Percentiles rank a stretch among this genome's conserved stretches.
Conservation (phyloP, 1,140 invertebrate genomes). For the Nasonia vitripennis region DNA sequence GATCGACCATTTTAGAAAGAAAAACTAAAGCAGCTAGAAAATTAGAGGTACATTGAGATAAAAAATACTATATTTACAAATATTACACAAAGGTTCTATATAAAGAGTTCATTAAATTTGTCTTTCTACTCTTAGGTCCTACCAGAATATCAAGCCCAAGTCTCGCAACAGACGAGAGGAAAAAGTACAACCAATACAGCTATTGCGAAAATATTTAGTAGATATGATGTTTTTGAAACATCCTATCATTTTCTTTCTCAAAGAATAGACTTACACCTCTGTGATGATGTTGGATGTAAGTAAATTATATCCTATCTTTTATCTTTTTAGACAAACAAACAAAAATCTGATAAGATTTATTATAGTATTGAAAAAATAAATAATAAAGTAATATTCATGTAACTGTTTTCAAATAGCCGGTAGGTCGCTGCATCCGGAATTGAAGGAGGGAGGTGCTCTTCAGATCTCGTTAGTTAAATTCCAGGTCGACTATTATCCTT, state of each 20-base stretch:
- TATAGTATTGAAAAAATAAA: not conserved
- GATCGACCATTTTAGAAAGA: constrained; percentile 87
- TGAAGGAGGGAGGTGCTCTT: constrained; percentile 93
- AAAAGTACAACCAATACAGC: constrained; percentile 70
- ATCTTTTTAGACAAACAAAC: constrained; percentile 15
- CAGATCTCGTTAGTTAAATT: constrained; percentile 93
- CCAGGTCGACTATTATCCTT: constrained; percentile 97
- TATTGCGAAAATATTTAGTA: constrained; percentile 85
- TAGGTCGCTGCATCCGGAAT: constrained; percentile 86
- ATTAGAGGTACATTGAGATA: constrained; percentile 81
- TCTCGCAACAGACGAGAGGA: constrained; percentile 80
- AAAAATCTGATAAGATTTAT: constrained; percentile 26
- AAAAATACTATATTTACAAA: not conserved
- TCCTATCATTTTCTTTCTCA: constrained; percentile 97
- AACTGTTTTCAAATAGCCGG: constrained; percentile 78
- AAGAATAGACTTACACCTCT: constrained; percentile 96
- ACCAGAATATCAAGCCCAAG: constrained; percentile 87
- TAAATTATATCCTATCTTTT: constrained; percentile 9
- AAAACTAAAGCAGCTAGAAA: constrained; percentile 93
- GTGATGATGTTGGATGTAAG: constrained; percentile 93
- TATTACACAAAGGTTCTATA: not conserved
- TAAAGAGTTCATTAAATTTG: not conserved
- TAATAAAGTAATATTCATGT: not conserved
- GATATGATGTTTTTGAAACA: constrained; percentile 96
- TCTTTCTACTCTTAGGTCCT: constrained; percentile 76